Conservation (phyloP, 2,888 invertebrate species). For the Aromia moschata region DNA sequence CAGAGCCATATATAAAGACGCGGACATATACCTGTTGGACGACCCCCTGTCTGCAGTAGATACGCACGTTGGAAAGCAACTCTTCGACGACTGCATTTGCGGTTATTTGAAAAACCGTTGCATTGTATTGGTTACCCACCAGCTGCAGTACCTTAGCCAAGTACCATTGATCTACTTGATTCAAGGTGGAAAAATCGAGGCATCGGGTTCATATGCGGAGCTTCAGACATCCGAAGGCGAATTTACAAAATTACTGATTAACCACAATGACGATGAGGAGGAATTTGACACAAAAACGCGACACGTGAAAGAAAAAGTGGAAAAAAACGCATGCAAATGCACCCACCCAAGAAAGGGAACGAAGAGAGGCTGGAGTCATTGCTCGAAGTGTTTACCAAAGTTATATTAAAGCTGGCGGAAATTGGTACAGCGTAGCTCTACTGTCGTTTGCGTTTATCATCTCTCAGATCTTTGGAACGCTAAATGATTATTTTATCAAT, state of each 20-base stretch:
- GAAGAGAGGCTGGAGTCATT: slow-evolving; percentile 69
- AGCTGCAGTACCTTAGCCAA: slow-evolving; percentile 72
- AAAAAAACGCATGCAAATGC: slow-evolving; percentile 43
- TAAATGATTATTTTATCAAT: slow-evolving; percentile 81
- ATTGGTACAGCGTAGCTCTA: slow-evolving; percentile 56
- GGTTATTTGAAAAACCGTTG: slow-evolving; percentile 73
- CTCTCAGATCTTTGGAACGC: slow-evolving; percentile 68
- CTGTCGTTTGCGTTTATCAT: slow-evolving; percentile 64
- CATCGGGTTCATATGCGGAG: slow-evolving; percentile 75
- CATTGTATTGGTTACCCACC: slow-evolving; percentile 79
- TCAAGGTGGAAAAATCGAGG: slow-evolving; percentile 67
- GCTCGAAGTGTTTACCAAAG: slow-evolving; percentile 68
- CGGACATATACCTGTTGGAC: slow-evolving; percentile 86
- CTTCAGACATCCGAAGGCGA: slow-evolving; percentile 76
- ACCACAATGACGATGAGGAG: slow-evolving; percentile 23
- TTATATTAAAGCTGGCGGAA: slow-evolving; percentile 78
- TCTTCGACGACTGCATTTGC: slow-evolving; percentile 82
- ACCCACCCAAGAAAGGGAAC: slow-evolving; percentile 66
- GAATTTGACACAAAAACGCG: slow-evolving; percentile 18
- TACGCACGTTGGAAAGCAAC: slow-evolving; percentile 84
- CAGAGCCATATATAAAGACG: slow-evolving; percentile 82
- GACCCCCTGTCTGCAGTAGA: slow-evolving; percentile 92
- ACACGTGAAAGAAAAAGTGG: slow-evolving; percentile 2
- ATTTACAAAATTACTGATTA: slow-evolving; percentile 67
- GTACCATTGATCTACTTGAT: slow-evolving; percentile 66